Conservation (phyloP, 2,888 invertebrate genomes). For the Hyposoter didymator region DNA sequence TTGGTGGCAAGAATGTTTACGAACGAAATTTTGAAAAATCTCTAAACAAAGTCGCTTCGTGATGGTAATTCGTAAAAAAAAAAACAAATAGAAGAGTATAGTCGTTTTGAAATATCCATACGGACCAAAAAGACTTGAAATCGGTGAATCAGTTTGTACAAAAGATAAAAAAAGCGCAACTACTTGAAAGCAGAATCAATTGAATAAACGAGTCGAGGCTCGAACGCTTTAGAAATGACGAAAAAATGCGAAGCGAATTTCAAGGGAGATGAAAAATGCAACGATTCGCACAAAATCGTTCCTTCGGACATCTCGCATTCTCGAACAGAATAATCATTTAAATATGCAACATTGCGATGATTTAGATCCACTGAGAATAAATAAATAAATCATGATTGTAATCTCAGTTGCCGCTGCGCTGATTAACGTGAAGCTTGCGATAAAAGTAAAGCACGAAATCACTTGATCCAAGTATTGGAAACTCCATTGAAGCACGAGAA, state of each 20-base stretch:
- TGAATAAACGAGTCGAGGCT: slow-evolving; percentile 72
- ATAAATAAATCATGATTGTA: slow-evolving; percentile 54
- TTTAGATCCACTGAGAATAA: slow-evolving; percentile 64
- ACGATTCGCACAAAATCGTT: slow-evolving; percentile 75
- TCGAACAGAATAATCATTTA: slow-evolving; percentile 60
- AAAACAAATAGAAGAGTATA: slow-evolving; percentile 33
- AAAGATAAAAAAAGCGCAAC: slow-evolving; percentile 60
- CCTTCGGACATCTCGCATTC: slow-evolving; percentile 72
- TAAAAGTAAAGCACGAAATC: slow-evolving; percentile 64
- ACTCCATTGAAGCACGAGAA: slow-evolving; percentile 33
- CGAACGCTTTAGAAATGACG: slow-evolving; percentile 71
- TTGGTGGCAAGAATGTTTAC: too few relatives aligned
- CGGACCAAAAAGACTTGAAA: slow-evolving; percentile 45
- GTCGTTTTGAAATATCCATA: slow-evolving; percentile 56
- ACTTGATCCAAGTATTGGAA: slow-evolving; percentile 39
- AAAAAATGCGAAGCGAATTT: slow-evolving; percentile 33
- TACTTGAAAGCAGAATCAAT: slow-evolving; percentile 53
- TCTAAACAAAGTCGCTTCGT: too few relatives aligned
- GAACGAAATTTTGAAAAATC: too few relatives aligned
- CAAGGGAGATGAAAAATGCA: slow-evolving; percentile 22
- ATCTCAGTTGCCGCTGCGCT: slow-evolving; percentile 76
- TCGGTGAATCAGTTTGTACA: slow-evolving; percentile 55
- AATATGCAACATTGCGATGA: slow-evolving; percentile 53
- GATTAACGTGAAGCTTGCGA: slow-evolving; percentile 70
- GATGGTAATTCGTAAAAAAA: background rate